phyloP scores from a whole-genome alignment of 2,113 vertebrate genomes.

The Bubalus kerabau region DNA sequence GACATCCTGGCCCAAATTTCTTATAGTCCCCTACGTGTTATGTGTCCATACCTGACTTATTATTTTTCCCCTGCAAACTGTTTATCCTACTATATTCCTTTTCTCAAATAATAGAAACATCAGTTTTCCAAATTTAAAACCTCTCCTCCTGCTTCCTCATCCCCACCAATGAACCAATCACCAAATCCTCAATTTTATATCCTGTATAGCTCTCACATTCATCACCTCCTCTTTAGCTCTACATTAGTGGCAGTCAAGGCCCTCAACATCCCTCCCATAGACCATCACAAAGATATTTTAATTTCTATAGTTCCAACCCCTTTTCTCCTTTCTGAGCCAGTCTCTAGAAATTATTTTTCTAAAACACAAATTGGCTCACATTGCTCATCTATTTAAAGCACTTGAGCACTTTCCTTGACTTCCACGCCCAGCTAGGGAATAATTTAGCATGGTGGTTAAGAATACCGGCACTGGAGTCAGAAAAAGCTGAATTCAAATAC shows the following conservation, averaged over 20 bases:
- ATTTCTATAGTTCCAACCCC: background rate
- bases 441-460: background rate
- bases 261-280: background rate
- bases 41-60: background rate
- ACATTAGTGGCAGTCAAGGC: background rate
- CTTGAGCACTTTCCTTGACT: background rate
- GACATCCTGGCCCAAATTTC: background rate
- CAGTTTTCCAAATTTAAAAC: conserved; percentile 8
- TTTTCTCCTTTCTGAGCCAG: background rate
- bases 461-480: background rate
- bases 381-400: background rate
- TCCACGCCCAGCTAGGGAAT: background rate
- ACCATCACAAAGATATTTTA: background rate
- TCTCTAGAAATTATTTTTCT: background rate
- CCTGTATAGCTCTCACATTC: background rate
- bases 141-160: background rate
- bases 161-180: background rate
- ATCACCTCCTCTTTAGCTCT: background rate
- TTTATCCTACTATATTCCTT: background rate
- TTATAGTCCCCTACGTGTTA: background rate
- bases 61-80: background rate
- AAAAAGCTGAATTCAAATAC: background rate
- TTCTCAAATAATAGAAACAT: background rate
- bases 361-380: background rate
- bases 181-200: background rate